phyloP scores from a whole-genome alignment of 2,888 invertebrate species.

The Mythimna pallens region DNA sequence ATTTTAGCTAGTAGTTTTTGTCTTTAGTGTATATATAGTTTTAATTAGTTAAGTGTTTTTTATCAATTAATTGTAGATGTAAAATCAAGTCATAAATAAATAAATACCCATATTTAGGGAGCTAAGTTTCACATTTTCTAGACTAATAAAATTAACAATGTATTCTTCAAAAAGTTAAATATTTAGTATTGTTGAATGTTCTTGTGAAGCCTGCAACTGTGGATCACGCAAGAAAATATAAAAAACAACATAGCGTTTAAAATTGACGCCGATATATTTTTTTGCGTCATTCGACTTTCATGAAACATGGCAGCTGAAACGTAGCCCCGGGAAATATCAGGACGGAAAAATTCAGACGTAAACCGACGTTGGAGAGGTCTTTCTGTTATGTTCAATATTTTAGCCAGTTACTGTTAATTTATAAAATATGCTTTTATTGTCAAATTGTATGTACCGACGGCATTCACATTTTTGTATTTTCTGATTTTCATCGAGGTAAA shows the following conservation, averaged over 20 bases:
- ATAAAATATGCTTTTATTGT: constrained; percentile 23
- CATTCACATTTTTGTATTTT: constrained; percentile 8
- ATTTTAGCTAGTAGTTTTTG: no score
- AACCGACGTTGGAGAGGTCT: constrained; percentile 2
- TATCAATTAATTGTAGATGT: no score
- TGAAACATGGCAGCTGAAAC: constrained; percentile 32
- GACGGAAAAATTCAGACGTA: constrained; percentile 17
- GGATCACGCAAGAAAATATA: not conserved
- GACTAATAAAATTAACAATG: no score
- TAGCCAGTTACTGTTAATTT: constrained; percentile 9
- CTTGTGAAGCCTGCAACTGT: not conserved
- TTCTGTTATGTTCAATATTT: constrained; percentile 19
- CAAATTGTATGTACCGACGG: not conserved
- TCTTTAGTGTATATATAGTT: no score
- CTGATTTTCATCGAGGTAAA: constrained; percentile 2
- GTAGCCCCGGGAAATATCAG: constrained; percentile 34
- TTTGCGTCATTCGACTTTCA: constrained; percentile 7
- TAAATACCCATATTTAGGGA: no score
- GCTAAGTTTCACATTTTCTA: no score
- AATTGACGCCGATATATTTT: not conserved
- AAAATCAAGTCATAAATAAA: no score
- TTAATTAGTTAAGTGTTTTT: no score
- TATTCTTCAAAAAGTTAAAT: not conserved
- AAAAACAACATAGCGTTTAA: not conserved
- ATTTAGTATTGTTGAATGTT: not conserved